Base-by-base conservation (phyloP, 2,113 vertebrate species). In the Phrynosoma platyrhinos region DNA sequence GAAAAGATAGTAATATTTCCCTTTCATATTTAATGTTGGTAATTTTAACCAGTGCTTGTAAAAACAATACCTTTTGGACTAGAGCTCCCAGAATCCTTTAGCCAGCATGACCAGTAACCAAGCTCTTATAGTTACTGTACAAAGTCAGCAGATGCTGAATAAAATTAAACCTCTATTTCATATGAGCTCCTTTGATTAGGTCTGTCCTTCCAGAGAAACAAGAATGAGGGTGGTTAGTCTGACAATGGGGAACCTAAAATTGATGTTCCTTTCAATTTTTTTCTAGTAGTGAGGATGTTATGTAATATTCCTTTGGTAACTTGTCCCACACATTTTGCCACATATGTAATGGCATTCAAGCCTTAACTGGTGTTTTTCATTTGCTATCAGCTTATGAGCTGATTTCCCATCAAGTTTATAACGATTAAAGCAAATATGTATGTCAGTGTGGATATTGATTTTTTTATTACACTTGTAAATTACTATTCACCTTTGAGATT, bases 381-480 rank as follows among this genome's bases (percentile, higher is more conserved):
- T 88, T 88, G 47, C 58, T 77, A 78, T 83, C 81, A 83, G 64
- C 13, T 76, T 69, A 83, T 68, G 42, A 77, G 72, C 62, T 83
- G 64, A 83, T 88, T 88, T 83, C 87, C 69, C 68, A 74, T 81
- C 40, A 81, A 76, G 68, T 80, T 85, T 85, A 74, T 74, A 64
- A 79, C 66, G 74, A 75, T 85, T 85, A 89, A 89, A 78, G 68
- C 30, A 85, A 75, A 85, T 52, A 72, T 83, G 52, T 89, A 66
- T 89, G 77, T 66, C 82, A 74, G 55, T 80, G n/a, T 20, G 77
- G 52, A 80, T 80, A 89, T 52, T 66, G 83, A 85, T 85, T 85
- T 30, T 80, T 81, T 64, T 85, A 81, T 80, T 81, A 81, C 78
- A 32, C 21, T 80, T 74, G 42, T 89, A 81, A 88, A 76, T 88